phyloP scores from a whole-genome alignment of 2,797 vertebrate species.

The Pelodytes ibericus region DNA sequence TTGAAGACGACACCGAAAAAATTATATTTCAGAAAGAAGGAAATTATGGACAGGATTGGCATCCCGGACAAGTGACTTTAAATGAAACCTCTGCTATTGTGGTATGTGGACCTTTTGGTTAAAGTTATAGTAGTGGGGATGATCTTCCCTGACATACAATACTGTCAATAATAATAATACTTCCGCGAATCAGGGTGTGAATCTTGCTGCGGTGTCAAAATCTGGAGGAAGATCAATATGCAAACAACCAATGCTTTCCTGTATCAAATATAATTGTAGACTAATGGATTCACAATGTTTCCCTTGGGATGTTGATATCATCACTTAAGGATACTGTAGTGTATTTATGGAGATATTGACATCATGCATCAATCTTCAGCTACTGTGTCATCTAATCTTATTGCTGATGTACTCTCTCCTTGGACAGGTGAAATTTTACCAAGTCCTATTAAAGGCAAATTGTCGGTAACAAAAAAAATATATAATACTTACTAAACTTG shows the following conservation, averaged over 20 bases:
- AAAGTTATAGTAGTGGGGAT: conserved; percentile 2
- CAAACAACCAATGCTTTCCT: not conserved
- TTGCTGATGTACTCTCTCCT: not conserved
- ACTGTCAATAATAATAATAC: not conserved
- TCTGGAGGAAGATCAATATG: not conserved
- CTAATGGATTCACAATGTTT: not conserved
- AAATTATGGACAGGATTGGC: conserved; percentile 89
- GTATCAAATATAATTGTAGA: not conserved
- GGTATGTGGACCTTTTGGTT: conserved; percentile 65
- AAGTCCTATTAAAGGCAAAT: not conserved
- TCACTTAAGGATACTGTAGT: not conserved
- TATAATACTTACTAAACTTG: not conserved
- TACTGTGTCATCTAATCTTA: not conserved
- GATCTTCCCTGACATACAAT: not conserved
- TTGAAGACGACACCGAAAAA: conserved; percentile 44
- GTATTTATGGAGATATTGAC: not conserved
- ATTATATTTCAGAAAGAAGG: conserved; percentile 80
- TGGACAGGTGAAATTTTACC: not conserved
- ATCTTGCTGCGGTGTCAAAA: not conserved
- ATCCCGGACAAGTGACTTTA: conserved; percentile 85
- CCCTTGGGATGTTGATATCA: not conserved
- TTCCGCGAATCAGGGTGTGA: not conserved
- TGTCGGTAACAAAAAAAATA: not conserved
- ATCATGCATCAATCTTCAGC: conserved; percentile 1
- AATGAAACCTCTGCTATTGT: conserved; percentile 72